A percentile compares a stretch with the other conserved stretches of the same genome.
These are phyloP conservation scores for Paraplagusia blochii DNA, from an alignment of 2,113 vertebrate species.

Conservation along the genomic window DNA sequence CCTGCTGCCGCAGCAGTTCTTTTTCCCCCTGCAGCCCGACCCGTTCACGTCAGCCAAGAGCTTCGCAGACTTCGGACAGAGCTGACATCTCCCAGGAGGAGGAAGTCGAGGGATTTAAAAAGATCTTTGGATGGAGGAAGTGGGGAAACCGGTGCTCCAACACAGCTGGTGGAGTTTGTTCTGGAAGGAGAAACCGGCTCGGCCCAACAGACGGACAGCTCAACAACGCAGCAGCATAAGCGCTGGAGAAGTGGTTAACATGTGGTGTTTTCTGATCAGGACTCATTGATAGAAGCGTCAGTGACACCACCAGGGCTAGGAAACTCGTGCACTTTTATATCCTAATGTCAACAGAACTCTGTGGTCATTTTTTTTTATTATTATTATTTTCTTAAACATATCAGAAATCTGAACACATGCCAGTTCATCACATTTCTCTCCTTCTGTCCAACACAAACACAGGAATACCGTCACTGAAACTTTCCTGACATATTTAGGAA, in stretches of 20 bases:
- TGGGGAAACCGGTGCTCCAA: too few species aligned
- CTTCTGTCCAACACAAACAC: slow-evolving; percentile 2
- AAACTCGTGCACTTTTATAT: slow-evolving; percentile 62
- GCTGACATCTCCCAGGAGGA: slow-evolving; percentile 69
- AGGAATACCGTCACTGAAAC: slow-evolving; percentile 2
- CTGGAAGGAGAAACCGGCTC: slow-evolving; percentile 10
- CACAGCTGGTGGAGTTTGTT: slow-evolving; percentile 12
- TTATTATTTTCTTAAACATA: background rate
- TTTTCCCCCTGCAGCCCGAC: slow-evolving; percentile 87
- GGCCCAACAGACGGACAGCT: slow-evolving; percentile 5
- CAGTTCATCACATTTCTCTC: slow-evolving; percentile 1
- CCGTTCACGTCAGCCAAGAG: slow-evolving; percentile 80
- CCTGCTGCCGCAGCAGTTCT: slow-evolving; percentile 87
- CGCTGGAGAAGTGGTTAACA: slow-evolving; percentile 5
- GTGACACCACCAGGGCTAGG: slow-evolving; percentile 8
- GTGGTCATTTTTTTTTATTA: slow-evolving; percentile 12
- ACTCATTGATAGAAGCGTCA: slow-evolving; percentile 12
- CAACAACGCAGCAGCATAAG: slow-evolving; percentile 7
- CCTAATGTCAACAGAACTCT: slow-evolving; percentile 36
- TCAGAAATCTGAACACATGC: slow-evolving; percentile 1
- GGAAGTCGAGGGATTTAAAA: slow-evolving; percentile 26
- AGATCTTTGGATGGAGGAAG: slow-evolving; percentile 1
- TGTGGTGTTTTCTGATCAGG: slow-evolving; percentile 14
- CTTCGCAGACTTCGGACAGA: slow-evolving; percentile 87
- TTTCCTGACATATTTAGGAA: slow-evolving; percentile 11